Base-by-base conservation (phyloP, 2,797 vertebrate species). In the Rhinogobio ventralis region DNA sequence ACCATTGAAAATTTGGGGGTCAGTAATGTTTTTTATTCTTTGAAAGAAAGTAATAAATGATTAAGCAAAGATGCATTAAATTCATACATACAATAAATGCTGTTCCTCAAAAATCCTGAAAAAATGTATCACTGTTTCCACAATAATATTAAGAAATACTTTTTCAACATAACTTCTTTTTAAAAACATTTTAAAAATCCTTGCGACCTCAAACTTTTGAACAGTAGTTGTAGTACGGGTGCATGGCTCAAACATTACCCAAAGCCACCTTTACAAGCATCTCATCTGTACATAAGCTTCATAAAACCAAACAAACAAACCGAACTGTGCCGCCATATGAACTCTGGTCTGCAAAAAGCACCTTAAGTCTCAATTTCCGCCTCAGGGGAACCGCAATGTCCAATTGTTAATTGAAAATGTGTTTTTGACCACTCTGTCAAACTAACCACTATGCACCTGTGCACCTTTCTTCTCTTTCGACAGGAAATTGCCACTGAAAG, bases 401-500 rank as follows among this genome's bases (percentile, higher is more conserved):
- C 49, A 36, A 60, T 72, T 79, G 81, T 79, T 28, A 75, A 46
- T 71, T 39, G 45, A 39, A 66, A 55, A 66, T 69, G 17, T 60
- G 71, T 64, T 42, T 53, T 46, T 87, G 25, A 60, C 15, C 23
- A 30, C n/a, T 25, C 46, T 69, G 78, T 74, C 83, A 83, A 87
- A 60, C 62, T 86, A 25, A 86, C 79, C 68, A 67, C 77, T 51
- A 5, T 14, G 67, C 23, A 13, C 28, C 57, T 69, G 23, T 66
- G 46, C 25, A 64, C 23, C 53, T 82, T 39, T 85, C 39, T 87
- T 53, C 53, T 89, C 78, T 86, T 10, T 49, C 86, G 86, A 5
- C 91, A 97, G 96, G 93, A 97, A 97, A 93, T 90, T 96, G 78
- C 96, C 96, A 86, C 93, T 96, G 90, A 97, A 97, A 92, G 96